A percentile compares a stretch with the other conserved stretches of the same genome.
Evolutionary conservation across 2,113 vertebrate genomes (phyloP).

Genomic region (Hyla sarda): DNA sequence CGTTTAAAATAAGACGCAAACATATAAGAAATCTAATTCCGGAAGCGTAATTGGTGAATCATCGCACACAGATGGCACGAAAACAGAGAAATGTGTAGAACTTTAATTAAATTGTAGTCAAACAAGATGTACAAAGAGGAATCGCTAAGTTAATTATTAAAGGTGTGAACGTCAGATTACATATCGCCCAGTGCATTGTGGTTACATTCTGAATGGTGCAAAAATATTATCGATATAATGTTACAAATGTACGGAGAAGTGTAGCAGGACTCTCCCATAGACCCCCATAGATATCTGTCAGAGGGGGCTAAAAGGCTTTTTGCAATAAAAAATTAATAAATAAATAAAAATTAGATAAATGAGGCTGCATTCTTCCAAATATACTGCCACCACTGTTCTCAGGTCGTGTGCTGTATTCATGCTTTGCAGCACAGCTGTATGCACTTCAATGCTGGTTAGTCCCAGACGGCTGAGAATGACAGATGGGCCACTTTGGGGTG

Average conservation of each 20-base stretch:
- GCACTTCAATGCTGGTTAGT: too few species aligned
- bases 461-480: too few species aligned
- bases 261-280: background rate
- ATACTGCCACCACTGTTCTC: background rate
- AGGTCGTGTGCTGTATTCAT: too few species aligned
- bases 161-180: constrained; percentile 28
- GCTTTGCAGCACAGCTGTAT: too few species aligned
- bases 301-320: too few species aligned
- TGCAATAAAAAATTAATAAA: too few species aligned
- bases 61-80: constrained; percentile 54
- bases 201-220: background rate
- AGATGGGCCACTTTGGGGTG: too few species aligned
- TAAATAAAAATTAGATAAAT: background rate
- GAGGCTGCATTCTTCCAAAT: background rate
- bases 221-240: background rate
- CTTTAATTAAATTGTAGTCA: constrained; percentile 47
- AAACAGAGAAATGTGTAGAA: constrained; percentile 33
- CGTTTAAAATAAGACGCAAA: constrained; percentile 33
- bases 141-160: constrained; percentile 43
- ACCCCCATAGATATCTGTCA: too few species aligned
- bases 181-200: background rate
- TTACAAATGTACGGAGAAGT: background rate
- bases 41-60: constrained; percentile 43
- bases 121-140: constrained; percentile 41
- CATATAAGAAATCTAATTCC: constrained; percentile 53